These are phyloP conservation scores for Ibycter americanus DNA, from an alignment of 2,797 vertebrate species.

Conservation along the genomic window DNA sequence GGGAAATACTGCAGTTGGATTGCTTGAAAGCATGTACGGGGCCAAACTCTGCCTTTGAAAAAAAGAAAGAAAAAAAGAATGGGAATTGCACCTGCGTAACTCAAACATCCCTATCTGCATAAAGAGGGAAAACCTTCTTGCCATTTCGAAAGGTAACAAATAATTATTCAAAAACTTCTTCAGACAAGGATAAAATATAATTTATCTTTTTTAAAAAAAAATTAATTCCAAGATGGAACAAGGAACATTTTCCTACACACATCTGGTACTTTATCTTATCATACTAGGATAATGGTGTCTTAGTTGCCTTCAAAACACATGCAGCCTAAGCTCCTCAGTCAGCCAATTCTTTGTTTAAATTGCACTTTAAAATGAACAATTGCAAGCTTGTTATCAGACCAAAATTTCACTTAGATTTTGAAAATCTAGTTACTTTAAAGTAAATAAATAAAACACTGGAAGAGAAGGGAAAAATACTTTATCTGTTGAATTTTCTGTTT, in stretches of 20 bases:
- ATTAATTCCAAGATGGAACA: background rate
- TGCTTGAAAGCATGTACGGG: background rate
- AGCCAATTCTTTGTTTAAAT: background rate
- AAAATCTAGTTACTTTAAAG: background rate
- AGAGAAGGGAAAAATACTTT: background rate
- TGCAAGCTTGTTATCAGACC: background rate
- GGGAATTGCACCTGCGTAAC: background rate
- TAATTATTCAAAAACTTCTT: background rate
- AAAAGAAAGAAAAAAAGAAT: background rate
- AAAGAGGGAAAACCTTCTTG: background rate
- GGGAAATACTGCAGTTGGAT: slow-evolving; percentile 60
- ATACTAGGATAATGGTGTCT: background rate
- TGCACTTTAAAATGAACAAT: background rate
- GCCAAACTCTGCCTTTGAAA: background rate
- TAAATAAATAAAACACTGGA: background rate
- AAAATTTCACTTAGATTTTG: background rate
- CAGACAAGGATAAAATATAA: background rate
- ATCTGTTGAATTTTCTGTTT: background rate
- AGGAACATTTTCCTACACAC: background rate
- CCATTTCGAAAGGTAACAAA: slow-evolving; percentile 25
- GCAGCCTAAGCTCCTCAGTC: background rate
- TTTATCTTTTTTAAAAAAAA: background rate
- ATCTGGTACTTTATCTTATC: background rate
- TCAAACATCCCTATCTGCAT: background rate
- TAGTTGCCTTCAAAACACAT: background rate